phyloP scores from a whole-genome alignment of 2,888 invertebrate species.

The Prenolepis imparis region DNA sequence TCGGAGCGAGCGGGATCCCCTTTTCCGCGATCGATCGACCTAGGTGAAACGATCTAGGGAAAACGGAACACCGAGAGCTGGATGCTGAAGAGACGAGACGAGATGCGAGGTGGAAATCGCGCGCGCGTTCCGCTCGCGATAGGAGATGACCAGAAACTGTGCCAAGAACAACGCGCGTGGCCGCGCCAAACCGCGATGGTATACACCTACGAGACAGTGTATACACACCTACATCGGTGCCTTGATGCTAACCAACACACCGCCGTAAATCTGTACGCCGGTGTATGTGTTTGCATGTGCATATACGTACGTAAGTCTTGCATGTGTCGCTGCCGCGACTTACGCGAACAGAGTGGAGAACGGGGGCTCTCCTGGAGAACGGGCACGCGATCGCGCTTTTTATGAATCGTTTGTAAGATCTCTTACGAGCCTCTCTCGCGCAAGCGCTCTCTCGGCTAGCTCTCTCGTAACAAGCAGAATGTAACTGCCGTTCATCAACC shows the following conservation, averaged over 20 bases:
- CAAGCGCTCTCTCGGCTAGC: neutral
- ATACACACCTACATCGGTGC: slow-evolving; percentile 65
- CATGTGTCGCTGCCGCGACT: slow-evolving; percentile 28
- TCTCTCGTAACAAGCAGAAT: slow-evolving; percentile 6
- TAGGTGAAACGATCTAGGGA: slow-evolving; percentile 15
- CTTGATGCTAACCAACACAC: slow-evolving; percentile 60
- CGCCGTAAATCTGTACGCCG: neutral
- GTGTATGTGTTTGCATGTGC: neutral
- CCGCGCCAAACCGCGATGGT: slow-evolving; percentile 66
- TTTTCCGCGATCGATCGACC: slow-evolving; percentile 15
- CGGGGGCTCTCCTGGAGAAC: neutral
- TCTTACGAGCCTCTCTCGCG: slow-evolving; percentile 4
- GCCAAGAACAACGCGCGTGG: slow-evolving; percentile 82
- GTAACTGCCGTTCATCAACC: neutral
- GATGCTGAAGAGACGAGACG: slow-evolving; percentile 54
- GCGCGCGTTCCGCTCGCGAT: slow-evolving; percentile 80
- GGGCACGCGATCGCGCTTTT: slow-evolving; percentile 9
- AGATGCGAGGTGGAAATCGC: slow-evolving; percentile 49
- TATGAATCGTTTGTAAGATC: slow-evolving; percentile 3
- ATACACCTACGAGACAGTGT: slow-evolving; percentile 65
- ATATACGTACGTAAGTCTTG: no score
- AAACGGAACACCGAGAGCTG: neutral
- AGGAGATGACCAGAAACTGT: slow-evolving; percentile 85
- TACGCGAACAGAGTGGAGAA: slow-evolving; percentile 10
- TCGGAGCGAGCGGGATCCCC: neutral